Percentiles rank a stretch among this genome's conserved stretches.
These are phyloP conservation scores for Diphyllodes magnificus DNA, from an alignment of 2,113 vertebrate species.

Conservation along the genomic window DNA sequence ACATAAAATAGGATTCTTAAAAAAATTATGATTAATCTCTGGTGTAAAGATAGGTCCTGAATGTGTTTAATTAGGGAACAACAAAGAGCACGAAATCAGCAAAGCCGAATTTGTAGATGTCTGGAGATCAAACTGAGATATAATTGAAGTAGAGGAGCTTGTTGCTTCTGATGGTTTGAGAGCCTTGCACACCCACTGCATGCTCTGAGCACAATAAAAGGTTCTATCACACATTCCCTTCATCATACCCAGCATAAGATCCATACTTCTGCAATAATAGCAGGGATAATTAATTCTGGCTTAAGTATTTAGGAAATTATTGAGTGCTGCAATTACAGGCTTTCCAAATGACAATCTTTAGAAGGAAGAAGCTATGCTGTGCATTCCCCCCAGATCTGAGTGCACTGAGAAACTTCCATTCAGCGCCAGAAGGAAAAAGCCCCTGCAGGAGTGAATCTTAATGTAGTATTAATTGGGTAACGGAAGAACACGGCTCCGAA, in stretches of 20 bases:
- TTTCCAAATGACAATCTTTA: constrained; percentile 20
- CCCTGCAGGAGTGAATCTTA: constrained; percentile 44
- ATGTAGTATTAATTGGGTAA: constrained; percentile 28
- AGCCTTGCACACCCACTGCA: constrained; percentile 25
- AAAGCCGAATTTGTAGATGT: background rate
- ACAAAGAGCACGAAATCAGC: background rate
- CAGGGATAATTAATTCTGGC: constrained; percentile 50
- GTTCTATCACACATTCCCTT: constrained; percentile 2
- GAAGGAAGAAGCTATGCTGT: background rate
- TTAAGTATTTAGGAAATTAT: constrained; percentile 51
- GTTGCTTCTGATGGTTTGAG: constrained; percentile 41
- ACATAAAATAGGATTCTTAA: background rate
- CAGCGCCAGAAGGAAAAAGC: background rate
- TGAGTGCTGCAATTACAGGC: constrained; percentile 50
- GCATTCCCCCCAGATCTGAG: background rate
- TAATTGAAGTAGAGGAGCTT: constrained; percentile 2
- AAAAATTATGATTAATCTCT: background rate
- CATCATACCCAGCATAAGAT: constrained; percentile 7
- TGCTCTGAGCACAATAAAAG: background rate
- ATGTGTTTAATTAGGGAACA: background rate
- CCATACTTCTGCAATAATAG: constrained; percentile 24
- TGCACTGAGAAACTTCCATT: background rate
- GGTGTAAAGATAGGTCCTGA: background rate
- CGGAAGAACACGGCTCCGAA: background rate
- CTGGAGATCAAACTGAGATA: background rate